A percentile compares a stretch with the other conserved stretches of the same genome.
These are phyloP conservation scores for Myathropa florea DNA, from an alignment of 2,888 invertebrate species.

Conservation along the genomic window DNA sequence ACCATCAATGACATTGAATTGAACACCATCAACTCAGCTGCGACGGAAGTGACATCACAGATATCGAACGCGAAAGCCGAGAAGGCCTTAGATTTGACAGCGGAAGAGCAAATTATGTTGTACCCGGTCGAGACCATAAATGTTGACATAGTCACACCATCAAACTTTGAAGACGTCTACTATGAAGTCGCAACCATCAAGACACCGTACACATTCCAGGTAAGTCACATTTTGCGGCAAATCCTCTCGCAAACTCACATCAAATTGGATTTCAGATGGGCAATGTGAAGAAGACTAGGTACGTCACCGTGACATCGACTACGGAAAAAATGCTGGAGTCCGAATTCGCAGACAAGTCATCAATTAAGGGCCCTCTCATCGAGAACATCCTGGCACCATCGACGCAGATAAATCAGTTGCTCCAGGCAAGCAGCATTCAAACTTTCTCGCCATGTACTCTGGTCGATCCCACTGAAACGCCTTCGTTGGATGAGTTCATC, in stretches of 20 bases:
- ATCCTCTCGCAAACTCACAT: background rate
- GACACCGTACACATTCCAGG: slow-evolving; percentile 94
- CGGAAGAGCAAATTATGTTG: slow-evolving; percentile 7
- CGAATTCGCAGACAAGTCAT: slow-evolving; percentile 82
- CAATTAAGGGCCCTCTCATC: slow-evolving; percentile 89
- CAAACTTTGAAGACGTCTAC: slow-evolving; percentile 91
- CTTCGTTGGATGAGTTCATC: slow-evolving; percentile 92
- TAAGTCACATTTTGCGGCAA: slow-evolving; percentile 77
- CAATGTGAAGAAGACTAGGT: slow-evolving; percentile 92
- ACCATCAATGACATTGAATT: slow-evolving; percentile 85
- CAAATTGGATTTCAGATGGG: slow-evolving; percentile 85
- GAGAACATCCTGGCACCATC: slow-evolving; percentile 93
- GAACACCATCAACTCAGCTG: slow-evolving; percentile 86
- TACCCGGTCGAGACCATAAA: slow-evolving; percentile 90
- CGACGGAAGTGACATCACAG: slow-evolving; percentile 83
- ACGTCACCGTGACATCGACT: slow-evolving; percentile 93
- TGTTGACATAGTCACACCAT: slow-evolving; percentile 93
- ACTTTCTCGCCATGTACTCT: slow-evolving; percentile 91
- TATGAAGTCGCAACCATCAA: slow-evolving; percentile 95
- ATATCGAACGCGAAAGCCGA: slow-evolving; percentile 81
- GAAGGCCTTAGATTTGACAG: slow-evolving; percentile 74
- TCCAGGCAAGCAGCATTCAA: slow-evolving; percentile 89
- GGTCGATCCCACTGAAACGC: slow-evolving; percentile 89
- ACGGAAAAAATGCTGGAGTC: slow-evolving; percentile 89
- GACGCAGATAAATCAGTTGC: slow-evolving; percentile 85